A percentile compares a stretch with the other conserved stretches of the same genome.
phyloP scores from a whole-genome alignment of 2,888 invertebrate genomes.

The Cyclophora punctaria region DNA sequence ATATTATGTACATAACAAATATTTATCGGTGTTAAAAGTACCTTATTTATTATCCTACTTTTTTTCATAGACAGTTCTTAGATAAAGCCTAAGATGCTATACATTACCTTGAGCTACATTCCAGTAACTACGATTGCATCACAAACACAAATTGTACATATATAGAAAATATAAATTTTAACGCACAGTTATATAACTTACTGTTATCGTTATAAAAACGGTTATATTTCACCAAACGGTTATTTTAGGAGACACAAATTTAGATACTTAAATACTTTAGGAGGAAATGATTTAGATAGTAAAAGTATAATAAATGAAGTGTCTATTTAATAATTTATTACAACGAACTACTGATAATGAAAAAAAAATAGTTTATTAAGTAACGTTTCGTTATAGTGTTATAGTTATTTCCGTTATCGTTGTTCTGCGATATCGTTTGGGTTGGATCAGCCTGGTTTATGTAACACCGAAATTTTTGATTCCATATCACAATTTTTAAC shows the following conservation, averaged over 20 bases:
- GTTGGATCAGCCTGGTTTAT: constrained; percentile 10
- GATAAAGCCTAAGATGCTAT: constrained; percentile 66
- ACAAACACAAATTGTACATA: constrained; percentile 19
- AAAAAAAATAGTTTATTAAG: constrained; percentile 35
- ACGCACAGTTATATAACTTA: constrained; percentile 21
- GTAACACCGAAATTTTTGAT: constrained; percentile 33
- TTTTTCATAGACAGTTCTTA: constrained; percentile 38
- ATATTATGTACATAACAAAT: constrained; percentile 43
- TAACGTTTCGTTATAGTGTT: constrained; percentile 29
- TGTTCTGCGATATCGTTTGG: constrained; percentile 4
- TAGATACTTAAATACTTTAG: constrained; percentile 33
- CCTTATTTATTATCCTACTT: constrained; percentile 30
- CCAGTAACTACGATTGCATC: constrained; percentile 30
- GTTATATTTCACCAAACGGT: constrained; percentile 22
- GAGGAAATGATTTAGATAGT: constrained; percentile 51
- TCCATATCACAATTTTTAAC: constrained; percentile 72
- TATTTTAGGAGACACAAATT: constrained; percentile 1
- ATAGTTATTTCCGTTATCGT: constrained; percentile 8
- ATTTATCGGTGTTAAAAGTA: constrained; percentile 53
- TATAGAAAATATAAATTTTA: constrained; percentile 33
- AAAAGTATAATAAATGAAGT: constrained; percentile 31
- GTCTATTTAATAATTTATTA: constrained; percentile 42
- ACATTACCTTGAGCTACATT: constrained; percentile 53
- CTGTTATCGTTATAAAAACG: constrained; percentile 18
- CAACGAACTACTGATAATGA: constrained; percentile 63